A percentile compares a stretch with the other conserved stretches of the same genome.
These are phyloP conservation scores for Pseudorectes ferrugineus DNA, from an alignment of 2,113 vertebrate genomes.

Conservation along the genomic window DNA sequence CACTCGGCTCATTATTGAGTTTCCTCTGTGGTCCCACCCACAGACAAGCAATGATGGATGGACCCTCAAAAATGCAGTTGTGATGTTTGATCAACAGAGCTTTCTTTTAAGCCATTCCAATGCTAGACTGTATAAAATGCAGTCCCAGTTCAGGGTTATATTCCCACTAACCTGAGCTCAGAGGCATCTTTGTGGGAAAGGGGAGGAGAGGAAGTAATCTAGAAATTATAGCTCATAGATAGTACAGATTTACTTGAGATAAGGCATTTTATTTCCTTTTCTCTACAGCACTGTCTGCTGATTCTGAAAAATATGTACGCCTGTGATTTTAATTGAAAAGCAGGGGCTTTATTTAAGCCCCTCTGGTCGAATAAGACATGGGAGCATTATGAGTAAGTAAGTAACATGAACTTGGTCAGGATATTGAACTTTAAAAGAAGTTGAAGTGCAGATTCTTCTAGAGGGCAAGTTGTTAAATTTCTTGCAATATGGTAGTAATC, in stretches of 20 bases:
- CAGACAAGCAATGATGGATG: background rate
- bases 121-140: background rate
- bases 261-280: background rate
- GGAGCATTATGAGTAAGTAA: background rate
- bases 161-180: background rate
- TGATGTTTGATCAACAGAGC: background rate
- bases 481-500: background rate
- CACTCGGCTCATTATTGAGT: background rate
- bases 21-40: background rate
- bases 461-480: background rate
- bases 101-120: background rate
- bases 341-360: background rate
- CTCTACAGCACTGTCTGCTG: background rate
- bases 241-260: background rate
- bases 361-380: background rate
- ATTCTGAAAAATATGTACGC: background rate
- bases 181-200: background rate
- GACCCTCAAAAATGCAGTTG: background rate
- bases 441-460: background rate
- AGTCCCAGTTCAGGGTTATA: background rate
- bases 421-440: background rate
- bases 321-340: background rate
- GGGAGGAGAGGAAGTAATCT: background rate
- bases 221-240: background rate
- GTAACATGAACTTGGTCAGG: background rate